Evolutionary conservation across 2,113 vertebrate genomes (phyloP).

Genomic region (Alexandromys fortis): DNA sequence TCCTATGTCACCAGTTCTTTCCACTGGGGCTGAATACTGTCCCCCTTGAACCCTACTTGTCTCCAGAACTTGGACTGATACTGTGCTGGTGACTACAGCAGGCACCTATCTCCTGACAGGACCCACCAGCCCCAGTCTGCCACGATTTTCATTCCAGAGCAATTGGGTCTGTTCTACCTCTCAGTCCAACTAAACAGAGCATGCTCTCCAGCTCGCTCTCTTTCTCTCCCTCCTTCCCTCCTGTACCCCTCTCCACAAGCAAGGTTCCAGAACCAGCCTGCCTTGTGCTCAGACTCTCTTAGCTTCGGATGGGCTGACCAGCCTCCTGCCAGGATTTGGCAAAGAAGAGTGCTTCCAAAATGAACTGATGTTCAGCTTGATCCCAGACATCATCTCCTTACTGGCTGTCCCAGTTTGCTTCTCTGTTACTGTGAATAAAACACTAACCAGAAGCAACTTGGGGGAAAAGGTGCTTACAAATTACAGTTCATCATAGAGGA

Average conservation of each 20-base stretch:
- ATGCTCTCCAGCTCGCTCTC: not conserved
- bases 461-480: not conserved
- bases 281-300: not conserved
- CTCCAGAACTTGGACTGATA: not conserved
- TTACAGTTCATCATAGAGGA: not conserved
- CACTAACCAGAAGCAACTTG: not conserved
- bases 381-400: not conserved
- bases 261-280: not conserved
- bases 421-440: not conserved
- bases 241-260: too few relatives aligned
- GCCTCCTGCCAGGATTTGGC: not conserved
- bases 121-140: not conserved
- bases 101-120: not conserved
- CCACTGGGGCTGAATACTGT: not conserved
- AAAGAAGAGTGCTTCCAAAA: not conserved
- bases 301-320: not conserved
- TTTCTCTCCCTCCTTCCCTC: not conserved
- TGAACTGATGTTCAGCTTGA: not conserved
- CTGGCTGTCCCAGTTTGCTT: not conserved
- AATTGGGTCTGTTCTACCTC: not conserved
- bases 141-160: not conserved
- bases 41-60: not conserved
- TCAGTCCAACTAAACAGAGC: rapidly evolving
- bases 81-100: too few relatives aligned
- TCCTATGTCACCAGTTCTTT: not conserved